Base-by-base conservation (phyloP, 1,140 invertebrate genomes). In the Cylas formicarius region DNA sequence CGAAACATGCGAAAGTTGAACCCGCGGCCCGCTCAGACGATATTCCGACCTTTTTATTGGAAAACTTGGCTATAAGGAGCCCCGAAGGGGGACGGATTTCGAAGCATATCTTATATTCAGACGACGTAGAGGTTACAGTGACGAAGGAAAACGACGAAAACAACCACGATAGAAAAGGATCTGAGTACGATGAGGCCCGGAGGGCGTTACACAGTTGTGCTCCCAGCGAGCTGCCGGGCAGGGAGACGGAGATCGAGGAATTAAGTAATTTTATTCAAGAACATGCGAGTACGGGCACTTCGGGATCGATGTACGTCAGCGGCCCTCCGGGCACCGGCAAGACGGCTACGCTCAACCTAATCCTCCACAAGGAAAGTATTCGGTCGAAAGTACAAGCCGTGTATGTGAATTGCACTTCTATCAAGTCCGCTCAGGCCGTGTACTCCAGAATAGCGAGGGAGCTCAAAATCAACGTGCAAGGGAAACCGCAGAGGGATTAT, bases 241-340 rank as follows among this genome's bases (percentile, higher is more conserved):
- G 94, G 41, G 86, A 94, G 58, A 67, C 72, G 28, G 85, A 97
- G 68, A 72, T 86, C 2, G 55, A 70, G 1, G 72, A 79, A 48
- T 68, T 97, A 4, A 68, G 73, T 10, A 62, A 70, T 0, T 91
- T 90, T 66, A 70, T 97, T 13, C 62, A 61, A 16, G 62, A 72
- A 9, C 80, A 85, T 62, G 56, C 94, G 13, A 59, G 77, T 0
- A 72, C 74, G 1, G 68, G 79, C 50, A 72, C 69, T 24, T 83
- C 90, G 0, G 84, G 82, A 8, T 89, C 87, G 20, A 60, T 97
- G 9, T 98, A 97, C 64, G 79, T 98, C 20, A 95, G 91, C 34
- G 95, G 94, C 7, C 86, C 90, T 19, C 94, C 92, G 2, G 95
- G 95, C 9, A 98, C 94, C 11, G 95, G 95, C 2, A 97, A 97